Conservation (phyloP, 1,140 invertebrate genomes). For the Drosophila seguyi region DNA sequence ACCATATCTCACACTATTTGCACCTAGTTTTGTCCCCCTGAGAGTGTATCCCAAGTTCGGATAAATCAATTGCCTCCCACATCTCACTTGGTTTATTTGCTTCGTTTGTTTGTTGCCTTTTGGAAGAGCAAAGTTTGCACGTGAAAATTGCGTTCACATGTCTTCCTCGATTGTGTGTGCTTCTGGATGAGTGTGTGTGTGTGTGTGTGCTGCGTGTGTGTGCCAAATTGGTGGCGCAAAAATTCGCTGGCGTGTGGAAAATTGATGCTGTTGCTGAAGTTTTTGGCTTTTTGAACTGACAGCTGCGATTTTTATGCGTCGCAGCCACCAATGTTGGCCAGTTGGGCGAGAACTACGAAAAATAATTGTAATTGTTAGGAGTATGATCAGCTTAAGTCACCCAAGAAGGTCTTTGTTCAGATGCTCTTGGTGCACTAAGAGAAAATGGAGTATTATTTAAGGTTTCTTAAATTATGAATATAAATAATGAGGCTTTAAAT, state of each 20-base stretch:
- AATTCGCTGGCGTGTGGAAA: slow-evolving; percentile 71
- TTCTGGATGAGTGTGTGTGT: slow-evolving; percentile 12
- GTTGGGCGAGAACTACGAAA: slow-evolving; percentile 52
- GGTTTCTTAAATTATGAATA: not conserved
- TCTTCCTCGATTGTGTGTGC: slow-evolving; percentile 47
- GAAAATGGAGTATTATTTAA: not conserved
- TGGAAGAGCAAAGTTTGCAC: slow-evolving; percentile 71
- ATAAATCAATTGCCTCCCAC: slow-evolving; percentile 20
- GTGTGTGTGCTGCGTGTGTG: slow-evolving; percentile 25
- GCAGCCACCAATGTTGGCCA: slow-evolving; percentile 32
- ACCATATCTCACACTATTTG: not conserved
- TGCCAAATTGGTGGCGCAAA: slow-evolving; percentile 42
- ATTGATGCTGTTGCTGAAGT: slow-evolving; percentile 79
- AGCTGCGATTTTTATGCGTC: slow-evolving; percentile 80
- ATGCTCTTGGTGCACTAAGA: not conserved
- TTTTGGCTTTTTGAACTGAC: slow-evolving; percentile 84
- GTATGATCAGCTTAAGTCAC: slow-evolving; percentile 23
- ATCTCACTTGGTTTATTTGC: slow-evolving; percentile 67
- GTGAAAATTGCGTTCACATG: slow-evolving; percentile 79
- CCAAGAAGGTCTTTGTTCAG: not conserved
- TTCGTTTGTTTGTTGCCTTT: slow-evolving; percentile 59
- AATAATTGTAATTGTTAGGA: slow-evolving; percentile 80
- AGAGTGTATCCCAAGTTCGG: slow-evolving; percentile 49
- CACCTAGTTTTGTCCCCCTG: not conserved
- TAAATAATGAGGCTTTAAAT: too few species aligned